These are phyloP conservation scores for Cnemophilus loriae DNA, from an alignment of 2,113 vertebrate genomes.

Conservation along the genomic window DNA sequence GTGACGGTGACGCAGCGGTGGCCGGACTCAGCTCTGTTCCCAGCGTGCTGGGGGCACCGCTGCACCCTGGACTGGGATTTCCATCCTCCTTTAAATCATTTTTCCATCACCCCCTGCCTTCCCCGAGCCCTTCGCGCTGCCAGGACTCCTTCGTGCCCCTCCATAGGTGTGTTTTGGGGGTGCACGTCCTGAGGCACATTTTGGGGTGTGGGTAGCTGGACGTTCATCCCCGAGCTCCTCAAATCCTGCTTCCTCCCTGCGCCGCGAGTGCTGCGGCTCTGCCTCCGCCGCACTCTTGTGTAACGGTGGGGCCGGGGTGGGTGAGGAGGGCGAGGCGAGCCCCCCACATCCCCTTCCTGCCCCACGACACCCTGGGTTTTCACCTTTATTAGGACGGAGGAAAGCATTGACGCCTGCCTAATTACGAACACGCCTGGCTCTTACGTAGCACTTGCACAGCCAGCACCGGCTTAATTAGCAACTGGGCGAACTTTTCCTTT, in stretches of 20 bases:
- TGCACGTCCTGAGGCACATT: background rate
- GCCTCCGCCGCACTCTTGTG: background rate
- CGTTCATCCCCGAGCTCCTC: background rate
- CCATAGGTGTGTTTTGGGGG: background rate
- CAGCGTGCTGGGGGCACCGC: accelerated
- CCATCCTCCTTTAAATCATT: background rate
- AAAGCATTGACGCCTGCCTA: background rate
- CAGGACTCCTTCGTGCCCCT: background rate
- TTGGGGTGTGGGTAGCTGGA: background rate
- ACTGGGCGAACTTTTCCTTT: slow-evolving; percentile 10
- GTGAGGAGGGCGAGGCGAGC: background rate
- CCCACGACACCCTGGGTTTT: background rate
- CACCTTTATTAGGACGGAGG: background rate
- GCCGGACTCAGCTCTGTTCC: background rate
- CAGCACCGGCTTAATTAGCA: background rate
- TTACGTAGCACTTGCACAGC: background rate
- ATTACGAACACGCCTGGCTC: background rate
- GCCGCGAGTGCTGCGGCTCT: background rate
- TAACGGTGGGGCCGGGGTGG: background rate
- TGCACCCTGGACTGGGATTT: background rate
- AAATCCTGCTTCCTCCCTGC: background rate
- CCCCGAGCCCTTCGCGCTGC: accelerated
- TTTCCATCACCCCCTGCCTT: background rate
- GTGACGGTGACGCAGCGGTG: background rate
- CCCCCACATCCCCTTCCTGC: background rate